Evolutionary conservation across 2,888 invertebrate genomes (phyloP), one percentile per base, ranked within the genome.

Genomic region (Sturmia bella): DNA sequence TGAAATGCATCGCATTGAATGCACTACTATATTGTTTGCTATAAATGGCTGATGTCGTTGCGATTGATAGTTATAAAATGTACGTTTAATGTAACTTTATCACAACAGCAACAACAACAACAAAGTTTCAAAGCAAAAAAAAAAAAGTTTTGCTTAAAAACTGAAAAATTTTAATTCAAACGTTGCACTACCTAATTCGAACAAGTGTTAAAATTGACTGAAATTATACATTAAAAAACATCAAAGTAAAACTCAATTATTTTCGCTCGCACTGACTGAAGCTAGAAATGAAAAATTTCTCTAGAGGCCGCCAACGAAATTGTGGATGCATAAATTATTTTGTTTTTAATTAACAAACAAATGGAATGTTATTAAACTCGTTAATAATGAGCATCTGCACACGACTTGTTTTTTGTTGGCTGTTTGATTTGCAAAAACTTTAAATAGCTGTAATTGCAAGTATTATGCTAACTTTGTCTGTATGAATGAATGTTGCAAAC

Each of bases 141-240:
- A 3, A 45, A 37, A 63, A 64, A 27, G 32, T 32, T 32, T 32
- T 32, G 32, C 32, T 32, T 32, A 3, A 32, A 32, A 32, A 32
- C 6, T 32, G 4, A 32, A 45, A 56, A 43, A 56, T 61, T 66
- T 50, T 52, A 66, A 39, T 52, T 50, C 32, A 61, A 61, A 61
- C 32, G 24, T 17, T 59, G 48, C 64, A 72, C 78, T 77, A 64
- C 69, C 74, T 52, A 82, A 78, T 74, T 66, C 70, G 66, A 75
- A 82, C 82, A 82, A 82, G 82, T 82, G 82, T 54, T 82, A 52
- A 74, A 78, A 75, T 66, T 75, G 39, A 69, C 57, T 61, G 66
- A 68, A 61, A 50, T 59, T 61, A 45, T 63, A 80, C n/a, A 69
- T 43, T 54, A 61, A 17, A 32, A 50, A 64, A 54, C 24, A 69